Evolutionary conservation across 2,113 vertebrate species (phyloP).

Genomic region (Lanius ludovicianus): DNA sequence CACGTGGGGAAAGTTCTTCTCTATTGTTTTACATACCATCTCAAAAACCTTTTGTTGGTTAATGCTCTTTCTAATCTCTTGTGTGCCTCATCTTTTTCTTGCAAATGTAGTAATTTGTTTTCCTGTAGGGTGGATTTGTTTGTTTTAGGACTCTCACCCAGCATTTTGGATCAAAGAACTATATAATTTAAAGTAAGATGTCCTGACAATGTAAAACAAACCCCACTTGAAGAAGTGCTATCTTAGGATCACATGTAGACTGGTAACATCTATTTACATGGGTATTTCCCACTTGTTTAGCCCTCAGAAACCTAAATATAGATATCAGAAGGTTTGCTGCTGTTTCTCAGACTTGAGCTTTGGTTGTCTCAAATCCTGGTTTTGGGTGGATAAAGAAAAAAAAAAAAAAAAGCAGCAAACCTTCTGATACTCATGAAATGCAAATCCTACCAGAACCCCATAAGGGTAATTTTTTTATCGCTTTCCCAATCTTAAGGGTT

Average conservation of each 20-base stretch:
- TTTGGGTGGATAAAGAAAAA: not conserved
- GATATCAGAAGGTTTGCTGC: not conserved
- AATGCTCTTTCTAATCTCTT: not conserved
- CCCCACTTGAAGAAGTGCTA: not conserved
- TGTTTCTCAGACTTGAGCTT: not conserved
- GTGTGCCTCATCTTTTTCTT: not conserved
- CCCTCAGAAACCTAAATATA: not conserved
- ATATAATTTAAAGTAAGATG: slow-evolving; percentile 33
- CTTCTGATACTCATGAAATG: not conserved
- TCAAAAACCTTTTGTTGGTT: slow-evolving; percentile 1
- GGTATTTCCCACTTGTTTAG: not conserved
- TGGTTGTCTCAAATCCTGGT: not conserved
- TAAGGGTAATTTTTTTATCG: not conserved
- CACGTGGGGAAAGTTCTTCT: not conserved
- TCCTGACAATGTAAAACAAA: slow-evolving; percentile 10
- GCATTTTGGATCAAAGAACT: slow-evolving; percentile 29
- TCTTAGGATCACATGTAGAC: not conserved
- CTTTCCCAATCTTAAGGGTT: not conserved
- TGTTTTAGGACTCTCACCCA: slow-evolving; percentile 32
- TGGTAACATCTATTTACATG: not conserved
- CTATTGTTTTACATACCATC: not conserved
- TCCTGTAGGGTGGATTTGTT: slow-evolving; percentile 38
- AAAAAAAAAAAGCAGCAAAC: not conserved
- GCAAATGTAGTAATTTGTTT: slow-evolving; percentile 29
- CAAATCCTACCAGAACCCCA: not conserved